Evolutionary conservation across 2,113 vertebrate species (phyloP).

Genomic region (Microcebus tavaratra): DNA sequence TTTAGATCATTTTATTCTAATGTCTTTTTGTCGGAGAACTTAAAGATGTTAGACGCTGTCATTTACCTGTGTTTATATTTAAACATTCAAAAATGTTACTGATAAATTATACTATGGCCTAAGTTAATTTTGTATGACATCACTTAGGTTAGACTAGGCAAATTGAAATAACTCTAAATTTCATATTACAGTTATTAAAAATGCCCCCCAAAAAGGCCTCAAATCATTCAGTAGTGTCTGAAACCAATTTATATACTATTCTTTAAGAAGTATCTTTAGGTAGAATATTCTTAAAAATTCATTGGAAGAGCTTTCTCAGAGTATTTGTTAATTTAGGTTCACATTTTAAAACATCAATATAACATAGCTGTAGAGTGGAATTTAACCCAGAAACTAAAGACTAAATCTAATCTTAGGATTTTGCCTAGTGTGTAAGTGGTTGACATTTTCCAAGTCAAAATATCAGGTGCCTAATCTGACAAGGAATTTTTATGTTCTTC

Average conservation of each 20-base stretch:
- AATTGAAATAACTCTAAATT: slow-evolving; percentile 32
- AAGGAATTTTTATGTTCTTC: slow-evolving; percentile 26
- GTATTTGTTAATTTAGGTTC: neutral
- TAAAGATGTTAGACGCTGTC: neutral
- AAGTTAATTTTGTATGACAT: slow-evolving; percentile 47
- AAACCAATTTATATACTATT: neutral
- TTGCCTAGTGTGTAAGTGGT: neutral
- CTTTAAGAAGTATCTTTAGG: neutral
- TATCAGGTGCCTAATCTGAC: neutral
- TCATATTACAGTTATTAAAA: slow-evolving; percentile 13
- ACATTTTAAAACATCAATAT: neutral
- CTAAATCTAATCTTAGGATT: slow-evolving; percentile 15
- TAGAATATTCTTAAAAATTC: neutral
- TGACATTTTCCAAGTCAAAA: slow-evolving; percentile 46
- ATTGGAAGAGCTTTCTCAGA: neutral
- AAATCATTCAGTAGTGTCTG: neutral
- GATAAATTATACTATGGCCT: neutral
- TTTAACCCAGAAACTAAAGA: neutral
- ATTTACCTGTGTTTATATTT: slow-evolving; percentile 31
- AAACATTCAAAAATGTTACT: slow-evolving; percentile 36
- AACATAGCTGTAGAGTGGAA: neutral
- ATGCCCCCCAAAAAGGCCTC: neutral
- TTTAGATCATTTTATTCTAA: slow-evolving; percentile 20
- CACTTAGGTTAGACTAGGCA: neutral
- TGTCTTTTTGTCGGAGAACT: neutral